Conservation (phyloP, 2,797 vertebrate species). For the Tangara arthus region DNA sequence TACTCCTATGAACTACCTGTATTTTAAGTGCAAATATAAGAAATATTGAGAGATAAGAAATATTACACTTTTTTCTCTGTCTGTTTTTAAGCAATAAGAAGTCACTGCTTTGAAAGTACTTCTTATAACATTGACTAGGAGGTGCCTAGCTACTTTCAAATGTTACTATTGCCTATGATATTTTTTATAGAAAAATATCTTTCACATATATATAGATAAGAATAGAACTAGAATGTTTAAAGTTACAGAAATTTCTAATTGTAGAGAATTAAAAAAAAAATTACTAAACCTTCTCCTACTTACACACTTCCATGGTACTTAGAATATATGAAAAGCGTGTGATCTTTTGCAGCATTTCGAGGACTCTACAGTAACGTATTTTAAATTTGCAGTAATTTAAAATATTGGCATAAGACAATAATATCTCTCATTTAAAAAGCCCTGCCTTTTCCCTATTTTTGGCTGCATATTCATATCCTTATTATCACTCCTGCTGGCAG, state of each 20-base stretch:
- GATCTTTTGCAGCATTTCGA: neutral
- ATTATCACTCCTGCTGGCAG: neutral
- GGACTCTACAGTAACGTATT: neutral
- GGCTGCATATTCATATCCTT: neutral
- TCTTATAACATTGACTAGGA: neutral
- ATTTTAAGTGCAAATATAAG: neutral
- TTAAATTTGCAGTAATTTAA: neutral
- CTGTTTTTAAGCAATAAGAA: neutral
- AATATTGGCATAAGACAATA: neutral
- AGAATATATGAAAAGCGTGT: neutral
- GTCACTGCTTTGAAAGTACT: neutral
- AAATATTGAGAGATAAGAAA: neutral
- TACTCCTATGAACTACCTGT: neutral
- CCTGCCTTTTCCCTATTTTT: neutral
- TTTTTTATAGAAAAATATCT: neutral
- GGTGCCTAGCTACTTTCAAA: neutral
- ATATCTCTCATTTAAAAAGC: neutral
- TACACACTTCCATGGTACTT: neutral
- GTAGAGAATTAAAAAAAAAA: neutral
- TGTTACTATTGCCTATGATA: neutral
- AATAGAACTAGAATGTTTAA: neutral
- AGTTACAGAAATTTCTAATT: neutral
- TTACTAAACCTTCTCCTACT: neutral
- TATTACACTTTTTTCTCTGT: neutral
- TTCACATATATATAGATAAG: neutral